Conservation (phyloP, 2,888 invertebrate species). For the Agonopterix alstromeriana region DNA sequence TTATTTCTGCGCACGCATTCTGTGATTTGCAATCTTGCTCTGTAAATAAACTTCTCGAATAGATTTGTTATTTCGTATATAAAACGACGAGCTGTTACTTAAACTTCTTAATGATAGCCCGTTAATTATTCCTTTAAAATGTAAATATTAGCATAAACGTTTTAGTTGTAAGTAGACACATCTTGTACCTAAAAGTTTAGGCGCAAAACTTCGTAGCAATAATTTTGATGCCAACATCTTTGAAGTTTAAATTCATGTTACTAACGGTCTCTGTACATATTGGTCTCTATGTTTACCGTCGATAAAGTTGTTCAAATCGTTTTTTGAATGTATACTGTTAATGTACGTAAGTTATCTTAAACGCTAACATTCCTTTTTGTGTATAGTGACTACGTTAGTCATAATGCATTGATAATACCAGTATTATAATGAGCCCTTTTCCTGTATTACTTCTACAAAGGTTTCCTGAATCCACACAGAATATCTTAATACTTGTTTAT, state of each 20-base stretch:
- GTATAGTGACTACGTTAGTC: conserved; percentile 1
- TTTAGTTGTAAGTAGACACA: conserved; percentile 65
- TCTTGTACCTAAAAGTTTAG: conserved; percentile 65
- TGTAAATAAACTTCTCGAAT: conserved; percentile 69
- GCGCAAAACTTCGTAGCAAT: conserved; percentile 65
- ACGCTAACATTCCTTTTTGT: conserved; percentile 66
- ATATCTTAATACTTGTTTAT: too few species aligned
- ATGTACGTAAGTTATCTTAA: conserved; percentile 56
- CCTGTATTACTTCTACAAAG: too few species aligned
- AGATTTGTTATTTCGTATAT: conserved; percentile 70
- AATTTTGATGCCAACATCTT: conserved; percentile 69
- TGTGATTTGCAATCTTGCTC: conserved; percentile 70
- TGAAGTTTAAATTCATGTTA: conserved; percentile 52
- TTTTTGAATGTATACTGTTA: conserved; percentile 47
- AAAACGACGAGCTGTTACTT: conserved; percentile 51
- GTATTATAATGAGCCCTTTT: too few species aligned
- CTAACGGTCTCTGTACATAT: conserved; percentile 61
- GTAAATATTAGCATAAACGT: conserved; percentile 66
- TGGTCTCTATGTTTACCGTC: conserved; percentile 41
- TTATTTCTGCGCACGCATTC: conserved; percentile 48
- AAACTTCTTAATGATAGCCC: conserved; percentile 38
- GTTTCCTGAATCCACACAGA: too few species aligned
- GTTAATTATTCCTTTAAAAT: conserved; percentile 56
- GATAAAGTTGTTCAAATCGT: conserved; percentile 45
- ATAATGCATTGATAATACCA: background rate